A percentile compares a stretch with the other conserved stretches of the same genome.
These are phyloP conservation scores for Plebejus argus DNA, from an alignment of 2,888 invertebrate genomes.

Conservation along the genomic window DNA sequence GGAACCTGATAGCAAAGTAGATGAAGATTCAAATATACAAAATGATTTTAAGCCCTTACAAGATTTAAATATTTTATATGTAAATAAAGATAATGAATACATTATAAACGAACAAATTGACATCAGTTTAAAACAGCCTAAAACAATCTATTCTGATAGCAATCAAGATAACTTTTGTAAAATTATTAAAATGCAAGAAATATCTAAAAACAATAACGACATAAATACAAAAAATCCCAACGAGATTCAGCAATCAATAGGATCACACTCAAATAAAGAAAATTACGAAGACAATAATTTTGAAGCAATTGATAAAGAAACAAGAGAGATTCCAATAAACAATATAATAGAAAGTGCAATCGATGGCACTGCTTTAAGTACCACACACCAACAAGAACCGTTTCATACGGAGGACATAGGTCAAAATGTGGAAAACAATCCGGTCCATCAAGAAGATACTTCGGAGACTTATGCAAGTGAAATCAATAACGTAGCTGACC, in stretches of 20 bases:
- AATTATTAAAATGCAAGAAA: neutral
- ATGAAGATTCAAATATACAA: neutral
- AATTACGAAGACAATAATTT: neutral
- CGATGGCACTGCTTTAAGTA: constrained; percentile 44
- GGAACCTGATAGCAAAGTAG: neutral
- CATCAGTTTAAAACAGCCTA: neutral
- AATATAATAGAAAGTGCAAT: neutral
- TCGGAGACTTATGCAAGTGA: constrained; percentile 39
- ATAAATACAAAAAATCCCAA: neutral
- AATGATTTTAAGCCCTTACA: neutral
- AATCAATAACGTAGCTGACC: constrained; percentile 49
- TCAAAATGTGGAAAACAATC: constrained; percentile 49
- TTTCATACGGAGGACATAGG: constrained; percentile 57
- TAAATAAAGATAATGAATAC: neutral
- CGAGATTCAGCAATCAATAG: neutral
- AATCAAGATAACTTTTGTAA: neutral
- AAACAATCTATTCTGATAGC: neutral
- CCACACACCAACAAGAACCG: constrained; percentile 59
- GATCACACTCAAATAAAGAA: constrained; percentile 10
- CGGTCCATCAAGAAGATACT: constrained; percentile 41
- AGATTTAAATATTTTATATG: neutral
- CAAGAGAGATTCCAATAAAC: neutral
- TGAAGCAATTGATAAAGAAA: constrained; percentile 1
- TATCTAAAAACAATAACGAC: neutral
- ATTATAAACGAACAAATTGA: neutral